Evolutionary conservation across 37 sponge, comb jelly and placozoan species (phyloP).

Genomic region (Aplysina aerophoba): DNA sequence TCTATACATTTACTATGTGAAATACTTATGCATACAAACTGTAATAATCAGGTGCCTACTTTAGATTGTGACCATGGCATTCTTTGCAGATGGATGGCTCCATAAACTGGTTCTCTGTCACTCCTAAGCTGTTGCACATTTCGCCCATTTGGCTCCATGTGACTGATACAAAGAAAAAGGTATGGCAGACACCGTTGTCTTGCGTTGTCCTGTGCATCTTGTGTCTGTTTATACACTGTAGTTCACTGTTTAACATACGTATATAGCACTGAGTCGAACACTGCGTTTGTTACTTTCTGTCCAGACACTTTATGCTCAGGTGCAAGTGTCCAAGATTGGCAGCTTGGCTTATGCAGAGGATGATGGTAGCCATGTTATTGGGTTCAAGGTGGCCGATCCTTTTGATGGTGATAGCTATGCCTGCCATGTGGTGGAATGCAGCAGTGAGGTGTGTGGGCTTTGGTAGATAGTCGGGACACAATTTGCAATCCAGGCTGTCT

Average conservation of each 20-base stretch:
- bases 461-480: background rate
- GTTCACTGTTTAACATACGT: too few species aligned
- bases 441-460: conserved; percentile 64
- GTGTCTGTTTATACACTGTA: too few species aligned
- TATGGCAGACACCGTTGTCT: conserved; percentile 27
- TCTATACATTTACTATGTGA: background rate
- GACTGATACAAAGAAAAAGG: conserved; percentile 76
- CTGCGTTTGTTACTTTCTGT: background rate
- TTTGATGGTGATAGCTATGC: background rate
- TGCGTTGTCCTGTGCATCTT: too few species aligned
- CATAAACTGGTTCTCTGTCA: conserved; percentile 66
- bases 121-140: conserved; percentile 63
- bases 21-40: background rate
- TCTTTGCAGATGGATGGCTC: conserved; percentile 53
- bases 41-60: too few species aligned
- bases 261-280: too few species aligned
- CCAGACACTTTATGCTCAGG: conserved; percentile 70
- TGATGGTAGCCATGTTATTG: conserved; percentile 77
- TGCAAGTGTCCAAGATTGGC: conserved; percentile 54
- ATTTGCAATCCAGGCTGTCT: too few species aligned
- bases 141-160: conserved; percentile 79
- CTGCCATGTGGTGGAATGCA: conserved; percentile 83
- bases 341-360: conserved; percentile 90
- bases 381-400: conserved; percentile 60
- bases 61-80: too few species aligned